phyloP scores from a whole-genome alignment of 37 sponge, comb jelly and placozoan genomes.

The Agelas oroides region DNA sequence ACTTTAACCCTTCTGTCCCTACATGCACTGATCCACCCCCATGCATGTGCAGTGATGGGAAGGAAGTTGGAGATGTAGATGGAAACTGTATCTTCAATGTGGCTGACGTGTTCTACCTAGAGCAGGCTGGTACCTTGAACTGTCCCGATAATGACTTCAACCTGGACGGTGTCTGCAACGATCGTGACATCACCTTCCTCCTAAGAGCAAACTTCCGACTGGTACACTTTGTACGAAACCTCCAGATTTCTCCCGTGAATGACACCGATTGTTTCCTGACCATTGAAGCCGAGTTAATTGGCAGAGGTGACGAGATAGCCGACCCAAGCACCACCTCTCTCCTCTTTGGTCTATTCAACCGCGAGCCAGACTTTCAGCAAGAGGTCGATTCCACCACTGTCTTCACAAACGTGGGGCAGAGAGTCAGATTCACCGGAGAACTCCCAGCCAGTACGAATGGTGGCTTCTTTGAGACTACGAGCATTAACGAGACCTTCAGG shows the following conservation, averaged over 20 bases:
- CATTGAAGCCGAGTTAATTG: conserved; percentile 26
- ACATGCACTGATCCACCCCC: conserved; percentile 39
- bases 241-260: conserved; percentile 42
- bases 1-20: conserved; percentile 1
- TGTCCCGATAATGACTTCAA: conserved; percentile 40
- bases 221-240: conserved; percentile 43
- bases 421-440: neutral
- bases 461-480: conserved; percentile 44
- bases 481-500: neutral
- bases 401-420: conserved; percentile 20
- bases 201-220: conserved; percentile 51
- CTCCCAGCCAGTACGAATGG: conserved; percentile 42
- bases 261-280: conserved; percentile 55
- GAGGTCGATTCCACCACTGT: conserved; percentile 42
- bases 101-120: conserved; percentile 43
- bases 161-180: conserved; percentile 59
- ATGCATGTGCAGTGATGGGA: conserved; percentile 36
- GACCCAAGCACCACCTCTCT: conserved; percentile 12
- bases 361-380: conserved; percentile 28
- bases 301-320: conserved; percentile 33
- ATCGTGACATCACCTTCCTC: conserved; percentile 50
- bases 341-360: conserved; percentile 50
- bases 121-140: neutral
- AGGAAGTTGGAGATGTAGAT: conserved; percentile 68
- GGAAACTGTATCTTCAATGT: conserved; percentile 81